Conservation (phyloP, 2,888 invertebrate species). For the Aelia acuminata region DNA sequence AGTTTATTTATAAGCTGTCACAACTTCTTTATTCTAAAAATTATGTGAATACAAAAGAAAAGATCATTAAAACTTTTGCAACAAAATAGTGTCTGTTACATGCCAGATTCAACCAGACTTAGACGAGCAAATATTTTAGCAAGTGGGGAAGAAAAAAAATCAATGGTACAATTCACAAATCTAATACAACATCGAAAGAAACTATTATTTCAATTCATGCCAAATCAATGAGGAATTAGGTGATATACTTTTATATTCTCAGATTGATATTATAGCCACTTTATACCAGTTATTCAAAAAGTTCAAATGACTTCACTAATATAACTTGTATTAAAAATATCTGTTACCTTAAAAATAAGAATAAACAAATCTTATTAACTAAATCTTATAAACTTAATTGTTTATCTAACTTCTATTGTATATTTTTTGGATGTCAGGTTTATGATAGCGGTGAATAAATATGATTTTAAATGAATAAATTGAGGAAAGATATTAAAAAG, state of each 20-base stretch:
- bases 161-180: slow-evolving; percentile 44
- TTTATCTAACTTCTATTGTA: too few relatives aligned
- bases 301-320: background rate
- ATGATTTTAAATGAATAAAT: too few relatives aligned
- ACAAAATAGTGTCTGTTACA: slow-evolving; percentile 53
- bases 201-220: background rate
- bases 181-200: slow-evolving; percentile 22
- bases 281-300: background rate
- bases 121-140: slow-evolving; percentile 37
- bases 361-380: background rate
- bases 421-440: background rate
- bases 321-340: background rate
- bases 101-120: slow-evolving; percentile 39
- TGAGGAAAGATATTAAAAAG: too few relatives aligned
- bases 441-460: background rate
- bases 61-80: slow-evolving; percentile 44
- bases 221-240: slow-evolving; percentile 13
- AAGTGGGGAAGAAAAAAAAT: slow-evolving; percentile 30
- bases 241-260: background rate
- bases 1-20: slow-evolving; percentile 45
- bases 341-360: background rate
- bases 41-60: slow-evolving; percentile 53
- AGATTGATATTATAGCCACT: background rate
- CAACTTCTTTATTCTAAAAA: slow-evolving; percentile 58
- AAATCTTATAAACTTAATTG: too few relatives aligned